Conservation (phyloP, 2,888 invertebrate genomes). For the Oligia fasciuncula region DNA sequence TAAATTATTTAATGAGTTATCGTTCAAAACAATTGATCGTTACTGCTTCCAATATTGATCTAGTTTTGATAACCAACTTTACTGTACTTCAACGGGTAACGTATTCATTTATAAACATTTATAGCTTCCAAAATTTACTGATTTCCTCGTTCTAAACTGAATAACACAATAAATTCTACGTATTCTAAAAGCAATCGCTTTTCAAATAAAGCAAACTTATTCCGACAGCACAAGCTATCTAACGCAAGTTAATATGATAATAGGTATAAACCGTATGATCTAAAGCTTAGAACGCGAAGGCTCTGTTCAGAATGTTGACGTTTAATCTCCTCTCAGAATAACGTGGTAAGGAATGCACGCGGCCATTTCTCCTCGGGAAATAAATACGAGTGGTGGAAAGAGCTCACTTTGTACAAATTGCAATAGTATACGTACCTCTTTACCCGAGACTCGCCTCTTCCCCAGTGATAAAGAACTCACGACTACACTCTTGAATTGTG, state of each 20-base stretch:
- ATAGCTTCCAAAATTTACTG: not conserved
- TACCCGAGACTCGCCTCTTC: slow-evolving; percentile 65
- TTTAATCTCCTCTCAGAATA: slow-evolving; percentile 74
- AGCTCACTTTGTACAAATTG: slow-evolving; percentile 78
- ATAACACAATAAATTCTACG: slow-evolving; percentile 20
- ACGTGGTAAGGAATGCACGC: slow-evolving; percentile 67
- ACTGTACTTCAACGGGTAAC: not conserved
- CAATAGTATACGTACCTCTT: slow-evolving; percentile 65
- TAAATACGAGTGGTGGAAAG: slow-evolving; percentile 73
- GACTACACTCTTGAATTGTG: slow-evolving; percentile 63
- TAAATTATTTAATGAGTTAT: slow-evolving; percentile 45
- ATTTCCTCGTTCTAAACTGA: slow-evolving; percentile 16
- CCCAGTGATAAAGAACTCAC: slow-evolving; percentile 70
- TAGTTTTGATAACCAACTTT: slow-evolving; percentile 6
- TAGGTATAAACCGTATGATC: slow-evolving; percentile 58
- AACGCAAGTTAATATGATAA: slow-evolving; percentile 63
- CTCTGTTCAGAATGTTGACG: slow-evolving; percentile 68
- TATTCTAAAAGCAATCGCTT: slow-evolving; percentile 37
- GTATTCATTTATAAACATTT: not conserved
- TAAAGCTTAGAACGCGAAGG: slow-evolving; percentile 56
- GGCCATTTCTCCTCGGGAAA: slow-evolving; percentile 72
- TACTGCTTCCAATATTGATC: slow-evolving; percentile 8
- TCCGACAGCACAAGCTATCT: slow-evolving; percentile 27
- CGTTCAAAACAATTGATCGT: slow-evolving; percentile 7
- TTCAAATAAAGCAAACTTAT: slow-evolving; percentile 41